Percentiles rank a stretch among this genome's conserved stretches.
Evolutionary conservation across 1,140 invertebrate genomes (phyloP).

Genomic region (Caenorhabditis elegans): DNA sequence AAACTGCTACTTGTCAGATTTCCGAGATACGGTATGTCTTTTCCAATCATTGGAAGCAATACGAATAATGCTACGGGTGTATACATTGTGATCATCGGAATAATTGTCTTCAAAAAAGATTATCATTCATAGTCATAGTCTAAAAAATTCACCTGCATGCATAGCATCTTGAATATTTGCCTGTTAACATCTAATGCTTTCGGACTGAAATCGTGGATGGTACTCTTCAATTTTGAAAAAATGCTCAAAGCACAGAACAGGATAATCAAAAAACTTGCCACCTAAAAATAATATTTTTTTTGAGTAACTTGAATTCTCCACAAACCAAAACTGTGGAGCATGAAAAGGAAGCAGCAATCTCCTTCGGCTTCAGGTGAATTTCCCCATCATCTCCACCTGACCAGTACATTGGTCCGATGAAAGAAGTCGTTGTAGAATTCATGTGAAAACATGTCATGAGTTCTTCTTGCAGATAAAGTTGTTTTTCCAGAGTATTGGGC

Average conservation of each 20-base stretch:
- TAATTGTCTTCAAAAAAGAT: too few species aligned
- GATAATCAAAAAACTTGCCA: background rate
- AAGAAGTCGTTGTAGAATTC: background rate
- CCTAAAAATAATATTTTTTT: too few species aligned
- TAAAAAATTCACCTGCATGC: background rate
- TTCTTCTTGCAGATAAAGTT: conserved; percentile 3
- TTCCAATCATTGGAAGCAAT: background rate
- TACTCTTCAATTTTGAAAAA: background rate
- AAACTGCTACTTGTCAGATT: background rate
- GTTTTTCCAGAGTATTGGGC: background rate
- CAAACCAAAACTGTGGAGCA: background rate
- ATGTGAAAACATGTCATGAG: background rate
- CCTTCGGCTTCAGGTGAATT: background rate
- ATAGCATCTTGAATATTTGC: background rate
- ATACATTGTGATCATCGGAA: background rate
- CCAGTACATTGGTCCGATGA: conserved; percentile 4
- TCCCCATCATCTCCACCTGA: background rate
- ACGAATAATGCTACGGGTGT: background rate
- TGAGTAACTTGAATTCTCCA: too few species aligned
- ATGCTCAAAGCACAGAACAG: background rate
- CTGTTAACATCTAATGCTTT: background rate
- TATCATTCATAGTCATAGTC: too few species aligned
- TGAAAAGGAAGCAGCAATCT: background rate
- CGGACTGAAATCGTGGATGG: background rate
- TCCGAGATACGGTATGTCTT: conserved; percentile 2